Conservation (phyloP, 1,140 invertebrate species). For the Brevipalpus yothersi region DNA sequence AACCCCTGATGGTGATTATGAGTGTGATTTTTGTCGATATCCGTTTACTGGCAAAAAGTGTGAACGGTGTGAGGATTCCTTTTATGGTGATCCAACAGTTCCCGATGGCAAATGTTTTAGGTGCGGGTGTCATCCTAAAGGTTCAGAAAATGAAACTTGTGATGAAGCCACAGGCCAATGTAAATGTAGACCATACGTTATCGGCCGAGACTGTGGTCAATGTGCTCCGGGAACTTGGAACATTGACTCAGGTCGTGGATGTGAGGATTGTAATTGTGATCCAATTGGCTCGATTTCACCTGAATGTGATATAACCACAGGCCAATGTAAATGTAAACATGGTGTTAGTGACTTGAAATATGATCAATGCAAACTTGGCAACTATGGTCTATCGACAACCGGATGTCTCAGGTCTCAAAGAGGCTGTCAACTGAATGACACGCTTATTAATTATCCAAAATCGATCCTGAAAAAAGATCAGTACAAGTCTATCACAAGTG, state of each 20-base stretch:
- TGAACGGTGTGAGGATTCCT: slow-evolving; percentile 68
- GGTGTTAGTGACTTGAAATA: slow-evolving; percentile 55
- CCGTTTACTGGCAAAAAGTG: slow-evolving; percentile 80
- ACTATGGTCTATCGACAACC: slow-evolving; percentile 41
- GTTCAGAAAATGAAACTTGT: slow-evolving; percentile 42
- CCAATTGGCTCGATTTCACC: slow-evolving; percentile 12
- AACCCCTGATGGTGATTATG: not conserved
- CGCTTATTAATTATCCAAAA: too few relatives aligned
- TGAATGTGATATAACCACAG: slow-evolving; percentile 57
- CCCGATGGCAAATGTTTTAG: slow-evolving; percentile 43
- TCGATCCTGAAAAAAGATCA: too few relatives aligned
- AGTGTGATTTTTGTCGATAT: slow-evolving; percentile 38
- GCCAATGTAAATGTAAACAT: slow-evolving; percentile 62
- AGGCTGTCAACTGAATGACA: too few relatives aligned
- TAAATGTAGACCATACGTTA: slow-evolving; percentile 48
- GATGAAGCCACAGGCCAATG: slow-evolving; percentile 48
- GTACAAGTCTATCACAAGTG: too few relatives aligned
- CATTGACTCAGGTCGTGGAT: slow-evolving; percentile 36
- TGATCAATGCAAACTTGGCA: slow-evolving; percentile 52
- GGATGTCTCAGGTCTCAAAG: slow-evolving; percentile 43
- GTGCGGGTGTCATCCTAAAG: slow-evolving; percentile 46
- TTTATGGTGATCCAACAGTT: slow-evolving; percentile 50
- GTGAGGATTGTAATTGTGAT: slow-evolving; percentile 6
- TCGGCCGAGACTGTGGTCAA: slow-evolving; percentile 56
- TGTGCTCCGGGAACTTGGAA: slow-evolving; percentile 39